phyloP scores from a whole-genome alignment of 2,888 invertebrate species.

The Brachypalpus laphriformis region DNA sequence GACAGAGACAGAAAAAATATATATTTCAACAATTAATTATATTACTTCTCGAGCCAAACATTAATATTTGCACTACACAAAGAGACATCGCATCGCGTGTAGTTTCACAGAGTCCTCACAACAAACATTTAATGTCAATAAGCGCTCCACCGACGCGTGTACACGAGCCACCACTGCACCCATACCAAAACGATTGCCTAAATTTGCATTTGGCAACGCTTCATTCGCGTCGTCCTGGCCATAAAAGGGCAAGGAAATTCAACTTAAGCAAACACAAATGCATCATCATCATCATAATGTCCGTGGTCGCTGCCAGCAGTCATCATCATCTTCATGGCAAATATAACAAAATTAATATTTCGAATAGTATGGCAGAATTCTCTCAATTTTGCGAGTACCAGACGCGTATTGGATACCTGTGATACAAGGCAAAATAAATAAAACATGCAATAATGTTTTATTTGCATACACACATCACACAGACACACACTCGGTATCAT shows the following conservation, averaged over 20 bases:
- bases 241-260: conserved; percentile 40
- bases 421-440: conserved; percentile 61
- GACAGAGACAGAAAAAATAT: neutral
- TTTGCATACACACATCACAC: conserved; percentile 51
- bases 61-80: conserved; percentile 23
- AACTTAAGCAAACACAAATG: conserved; percentile 38
- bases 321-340: conserved; percentile 46
- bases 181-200: neutral
- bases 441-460: conserved; percentile 70
- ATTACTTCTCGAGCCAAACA: conserved; percentile 16
- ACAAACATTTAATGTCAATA: conserved; percentile 17
- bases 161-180: neutral
- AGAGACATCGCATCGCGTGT: conserved; percentile 13
- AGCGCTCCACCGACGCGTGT: neutral
- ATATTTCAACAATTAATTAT: conserved; percentile 1
- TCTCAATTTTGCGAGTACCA: conserved; percentile 30
- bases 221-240: neutral
- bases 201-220: neutral
- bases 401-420: neutral
- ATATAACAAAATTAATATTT: conserved; percentile 67
- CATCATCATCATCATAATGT: neutral
- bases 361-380: conserved; percentile 44
- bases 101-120: neutral
- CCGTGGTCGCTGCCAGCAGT: neutral
- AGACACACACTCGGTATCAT: neutral